Evolutionary conservation across 2,888 invertebrate species (phyloP), one percentile per base, ranked within the genome.

Genomic region (Lithophane leautieri): DNA sequence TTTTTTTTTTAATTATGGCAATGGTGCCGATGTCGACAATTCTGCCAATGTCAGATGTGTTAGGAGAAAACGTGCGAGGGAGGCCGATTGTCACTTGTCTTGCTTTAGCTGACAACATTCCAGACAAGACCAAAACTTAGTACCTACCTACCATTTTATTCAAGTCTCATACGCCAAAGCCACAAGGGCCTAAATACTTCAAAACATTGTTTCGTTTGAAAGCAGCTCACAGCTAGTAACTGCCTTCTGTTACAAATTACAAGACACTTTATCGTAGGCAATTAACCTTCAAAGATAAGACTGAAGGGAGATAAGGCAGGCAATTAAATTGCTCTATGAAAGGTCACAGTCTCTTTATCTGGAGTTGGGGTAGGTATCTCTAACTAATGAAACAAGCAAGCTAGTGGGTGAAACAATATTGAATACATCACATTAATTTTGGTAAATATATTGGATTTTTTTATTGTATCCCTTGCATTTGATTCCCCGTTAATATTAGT

Each of bases 261-360:
- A 88, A 85, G 86, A 82, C 84, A 82, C 82, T 86, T 89, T 89
- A 90, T 90, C 89, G 79, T 54, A 63, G 66, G 87, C 84, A 89
- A 90, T 90, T 90, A 91, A 89, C 91, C 91, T 91, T 90, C 86
- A 75, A 70, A 89, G 86, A 88, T 91, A 91, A 85, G 82, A 68
- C 73, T 68, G 78, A 75, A 73, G 70, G 63, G 62, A 88, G 91
- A 91, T 91, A 91, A 86, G 68, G 75, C 78, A 84, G 86, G 86
- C 87, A 89, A 89, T 88, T 88, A 90, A 85, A 84, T 82, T 80
- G 82, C 79, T 88, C 83, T 86, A 85, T 83, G 86, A 85, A 83
- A 88, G 90, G 88, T 89, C 90, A 84, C 86, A 89, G 88, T 73
- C 81, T 87, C 86, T 83, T 87, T 86, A 87, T 88, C 87, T 88